phyloP scores from a whole-genome alignment of 2,888 invertebrate species.

The Seira musarum region DNA sequence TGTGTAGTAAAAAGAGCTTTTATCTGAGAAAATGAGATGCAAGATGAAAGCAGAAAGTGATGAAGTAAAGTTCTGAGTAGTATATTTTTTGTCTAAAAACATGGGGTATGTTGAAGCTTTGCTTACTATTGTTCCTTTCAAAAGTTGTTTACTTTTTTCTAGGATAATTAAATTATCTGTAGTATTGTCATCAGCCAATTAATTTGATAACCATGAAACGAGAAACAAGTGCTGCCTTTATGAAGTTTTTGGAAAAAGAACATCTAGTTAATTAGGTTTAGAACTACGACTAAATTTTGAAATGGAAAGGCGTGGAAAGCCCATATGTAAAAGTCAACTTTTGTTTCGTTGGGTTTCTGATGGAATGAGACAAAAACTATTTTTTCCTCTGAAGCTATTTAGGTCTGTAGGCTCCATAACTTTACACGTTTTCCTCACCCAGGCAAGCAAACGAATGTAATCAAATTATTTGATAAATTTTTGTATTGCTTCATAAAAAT shows the following conservation, averaged over 20 bases:
- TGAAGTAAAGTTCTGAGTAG: neutral
- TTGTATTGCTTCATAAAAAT: conserved; percentile 9
- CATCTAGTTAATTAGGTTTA: conserved; percentile 3
- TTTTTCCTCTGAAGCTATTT: conserved; percentile 27
- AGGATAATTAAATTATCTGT: conserved; percentile 22
- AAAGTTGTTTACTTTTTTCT: conserved; percentile 15
- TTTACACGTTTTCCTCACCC: neutral
- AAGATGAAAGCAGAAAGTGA: conserved; percentile 4
- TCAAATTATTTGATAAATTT: conserved; percentile 14
- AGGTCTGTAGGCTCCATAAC: conserved; percentile 36
- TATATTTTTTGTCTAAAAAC: neutral
- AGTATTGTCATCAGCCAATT: conserved; percentile 44
- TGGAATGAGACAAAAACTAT: neutral
- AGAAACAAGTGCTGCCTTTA: conserved; percentile 12
- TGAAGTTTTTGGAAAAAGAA: conserved; percentile 2
- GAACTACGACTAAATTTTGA: conserved; percentile 7
- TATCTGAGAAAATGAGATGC: too few relatives aligned
- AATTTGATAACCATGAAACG: conserved; percentile 25
- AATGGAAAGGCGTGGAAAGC: neutral
- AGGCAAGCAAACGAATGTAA: neutral
- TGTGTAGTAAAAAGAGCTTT: too few relatives aligned
- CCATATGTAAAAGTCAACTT: conserved; percentile 3
- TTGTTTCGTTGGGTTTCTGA: conserved; percentile 1
- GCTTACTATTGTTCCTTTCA: neutral
- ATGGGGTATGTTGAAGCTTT: neutral